Evolutionary conservation across 2,888 invertebrate species (phyloP), one percentile per base, ranked within the genome.

Genomic region (Synanthedon tipuliformis): DNA sequence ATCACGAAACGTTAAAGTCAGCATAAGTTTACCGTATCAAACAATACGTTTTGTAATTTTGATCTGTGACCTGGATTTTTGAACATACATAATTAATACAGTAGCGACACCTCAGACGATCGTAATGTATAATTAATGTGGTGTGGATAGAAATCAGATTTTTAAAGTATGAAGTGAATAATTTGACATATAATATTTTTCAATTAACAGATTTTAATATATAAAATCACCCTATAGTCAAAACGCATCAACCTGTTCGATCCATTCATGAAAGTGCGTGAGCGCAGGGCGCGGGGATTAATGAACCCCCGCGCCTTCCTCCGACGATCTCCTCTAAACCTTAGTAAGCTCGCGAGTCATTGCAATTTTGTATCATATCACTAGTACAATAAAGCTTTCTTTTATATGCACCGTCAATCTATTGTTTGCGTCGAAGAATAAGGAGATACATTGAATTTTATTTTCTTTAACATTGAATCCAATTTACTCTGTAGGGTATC

Each of bases 201-300:
- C 48, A n/a, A 34, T 45, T 45, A n/a, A 45, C n/a, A 15, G 23
- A 27, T 15, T 16, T 49, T 45, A 13, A 34, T 50, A 7, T 41
- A 45, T 50, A 40, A 15, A 27, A 41, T 52, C 84, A 81, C 18
- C 76, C 84, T 84, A 75, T 87, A 75, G 62, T 61, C 58, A 59
- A 68, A 73, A 84, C 78, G 81, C 79, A 85, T 85, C 85, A 87
- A 87, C 86, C 86, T 87, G 86, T 86, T 86, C 78, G 80, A 78
- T 75, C 82, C 86, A 87, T 87, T 87, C 86, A 87, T 87, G 84
- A 87, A 86, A 87, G 86, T 87, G 86, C 86, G 86, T 84, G 86
- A 73, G 84, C 85, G 85, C 86, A 85, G 84, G 83, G 86, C 81
- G 85, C 82, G 86, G 85, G 86, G 86, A 85, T 86, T 86, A 85